Conservation (phyloP, 2,797 vertebrate species). For the Pristis pectinata region DNA sequence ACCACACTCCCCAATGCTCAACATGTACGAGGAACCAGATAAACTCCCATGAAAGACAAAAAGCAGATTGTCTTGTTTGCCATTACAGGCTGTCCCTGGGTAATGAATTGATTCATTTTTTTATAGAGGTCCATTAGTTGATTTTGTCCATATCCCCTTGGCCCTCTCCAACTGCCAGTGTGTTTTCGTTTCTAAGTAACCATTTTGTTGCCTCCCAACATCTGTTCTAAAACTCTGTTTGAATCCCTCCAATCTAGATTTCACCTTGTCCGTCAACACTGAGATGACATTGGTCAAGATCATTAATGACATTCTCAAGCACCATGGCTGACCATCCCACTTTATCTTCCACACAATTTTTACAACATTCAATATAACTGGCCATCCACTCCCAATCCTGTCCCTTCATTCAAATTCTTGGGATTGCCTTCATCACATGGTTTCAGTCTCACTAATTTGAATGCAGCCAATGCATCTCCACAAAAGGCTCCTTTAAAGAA, state of each 20-base stretch:
- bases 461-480: background rate
- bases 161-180: background rate
- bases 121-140: too few species aligned
- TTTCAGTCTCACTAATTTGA: background rate
- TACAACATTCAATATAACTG: background rate
- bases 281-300: background rate
- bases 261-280: background rate
- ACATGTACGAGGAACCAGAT: background rate
- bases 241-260: background rate
- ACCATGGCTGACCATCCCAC: background rate
- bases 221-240: background rate
- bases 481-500: background rate
- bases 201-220: background rate
- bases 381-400: background rate
- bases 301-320: background rate
- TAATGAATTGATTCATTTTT: too few species aligned
- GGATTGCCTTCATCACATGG: background rate
- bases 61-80: background rate
- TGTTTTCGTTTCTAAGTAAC: background rate
- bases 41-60: background rate
- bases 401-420: background rate
- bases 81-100: too few species aligned
- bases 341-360: background rate
- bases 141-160: background rate
- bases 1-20: background rate